Evolutionary conservation across 2,113 vertebrate genomes (phyloP), one percentile per base, ranked within the genome.

Genomic region (Cepphus grylle): DNA sequence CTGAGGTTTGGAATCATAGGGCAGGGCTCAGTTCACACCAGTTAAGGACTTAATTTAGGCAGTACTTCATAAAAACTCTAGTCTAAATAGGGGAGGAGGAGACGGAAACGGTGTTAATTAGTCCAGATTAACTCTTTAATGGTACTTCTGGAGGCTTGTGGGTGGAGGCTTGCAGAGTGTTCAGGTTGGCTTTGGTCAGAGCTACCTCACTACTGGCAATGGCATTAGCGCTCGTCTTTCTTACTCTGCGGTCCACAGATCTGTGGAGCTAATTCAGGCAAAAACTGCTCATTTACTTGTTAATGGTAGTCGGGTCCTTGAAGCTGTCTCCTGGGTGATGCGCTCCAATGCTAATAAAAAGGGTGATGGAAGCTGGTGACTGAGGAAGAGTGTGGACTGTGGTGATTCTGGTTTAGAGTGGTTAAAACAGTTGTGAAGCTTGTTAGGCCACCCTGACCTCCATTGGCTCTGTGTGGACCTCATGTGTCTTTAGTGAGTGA

Each of bases 221-320:
- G 43, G 30, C 14, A 1, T 61, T 34, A 3, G 34, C 23, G 26
- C 59, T 66, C 6, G 0, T n/a, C 8, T 30, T 19, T 3, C 13
- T 72, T 19, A 4, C 13, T 72, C 38, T 22, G 6, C 0, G 1
- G 22, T 29, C 38, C 0, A 1, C 21, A 40, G 43, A 27, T 74
- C 15, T 32, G 40, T 3, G 2, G 22, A 21, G 32, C 23, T 56
- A 9, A 40, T 49, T 70, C 5, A 6, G 40, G 14, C 2, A 9
- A 29, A 34, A 89, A 15, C 77, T 29, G 29, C 69, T 56, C 12
- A 0, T 73, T 67, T 45, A 12, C 71, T 82, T 62, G 40, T 59
- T 53, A 30, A 23, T 3, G 10, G 8, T 16, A 55, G 22, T 10
- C 27, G 53, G 12, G 11, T 62, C 42, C 78, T 36, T 72, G 45